A percentile compares a stretch with the other conserved stretches of the same genome.
These are phyloP conservation scores for Ciconia stormi DNA, from an alignment of 2,113 vertebrate genomes.

Conservation along the genomic window DNA sequence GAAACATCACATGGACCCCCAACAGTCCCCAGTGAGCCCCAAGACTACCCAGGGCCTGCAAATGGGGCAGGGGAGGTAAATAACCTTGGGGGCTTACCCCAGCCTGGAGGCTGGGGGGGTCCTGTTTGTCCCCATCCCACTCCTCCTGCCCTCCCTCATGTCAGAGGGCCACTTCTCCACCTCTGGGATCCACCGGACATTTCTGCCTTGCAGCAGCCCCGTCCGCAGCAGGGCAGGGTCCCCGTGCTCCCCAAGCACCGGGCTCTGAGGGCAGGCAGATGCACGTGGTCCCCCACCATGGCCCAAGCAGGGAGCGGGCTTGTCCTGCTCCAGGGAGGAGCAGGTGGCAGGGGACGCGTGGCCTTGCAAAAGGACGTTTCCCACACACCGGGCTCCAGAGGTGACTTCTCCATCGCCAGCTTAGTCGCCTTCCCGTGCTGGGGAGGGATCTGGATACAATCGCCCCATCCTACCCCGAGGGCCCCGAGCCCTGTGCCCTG, in stretches of 20 bases:
- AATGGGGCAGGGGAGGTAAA: not conserved
- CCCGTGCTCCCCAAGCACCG: rapidly evolving
- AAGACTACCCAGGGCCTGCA: not conserved
- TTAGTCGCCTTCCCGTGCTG: not conserved
- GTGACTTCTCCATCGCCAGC: not conserved
- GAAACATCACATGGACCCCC: not conserved
- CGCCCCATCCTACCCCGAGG: not conserved
- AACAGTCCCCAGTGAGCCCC: not conserved
- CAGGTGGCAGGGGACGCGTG: not conserved
- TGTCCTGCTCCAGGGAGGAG: not conserved
- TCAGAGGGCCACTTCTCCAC: not conserved
- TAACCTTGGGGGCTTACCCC: not conserved
- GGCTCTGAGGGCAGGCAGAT: not conserved
- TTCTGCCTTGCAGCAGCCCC: not conserved
- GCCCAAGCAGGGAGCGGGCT: not conserved
- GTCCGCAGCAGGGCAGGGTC: not conserved
- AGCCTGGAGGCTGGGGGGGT: too few species aligned
- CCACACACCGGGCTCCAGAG: not conserved
- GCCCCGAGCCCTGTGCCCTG: not conserved
- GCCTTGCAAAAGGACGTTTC: not conserved
- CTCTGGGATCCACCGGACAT: not conserved
- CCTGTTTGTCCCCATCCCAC: not conserved
- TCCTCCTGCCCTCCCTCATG: not conserved
- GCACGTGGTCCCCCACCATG: rapidly evolving
- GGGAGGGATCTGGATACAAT: not conserved